A percentile compares a stretch with the other conserved stretches of the same genome.
Conservation (phyloP, 2,797 vertebrate genomes). For the Bucorvus abyssinicus region DNA sequence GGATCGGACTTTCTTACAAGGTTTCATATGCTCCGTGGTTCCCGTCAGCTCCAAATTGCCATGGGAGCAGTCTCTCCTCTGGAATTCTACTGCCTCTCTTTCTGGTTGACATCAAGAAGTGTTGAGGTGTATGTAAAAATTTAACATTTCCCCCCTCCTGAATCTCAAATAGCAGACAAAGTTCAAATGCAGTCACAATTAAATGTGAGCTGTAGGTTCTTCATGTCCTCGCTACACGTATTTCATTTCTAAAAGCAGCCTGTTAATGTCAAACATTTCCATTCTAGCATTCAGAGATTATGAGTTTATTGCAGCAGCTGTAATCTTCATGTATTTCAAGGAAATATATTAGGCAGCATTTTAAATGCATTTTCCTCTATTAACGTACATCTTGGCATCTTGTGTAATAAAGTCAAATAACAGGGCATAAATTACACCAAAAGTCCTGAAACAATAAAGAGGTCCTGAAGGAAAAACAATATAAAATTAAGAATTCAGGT, state of each 20-base stretch:
- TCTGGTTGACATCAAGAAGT: conserved; percentile 22
- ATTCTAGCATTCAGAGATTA: conserved; percentile 48
- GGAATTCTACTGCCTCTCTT: conserved; percentile 3
- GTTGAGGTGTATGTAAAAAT: conserved; percentile 5
- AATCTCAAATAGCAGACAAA: not conserved
- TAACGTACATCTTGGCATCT: conserved; percentile 43
- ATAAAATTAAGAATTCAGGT: not conserved
- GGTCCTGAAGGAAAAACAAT: not conserved
- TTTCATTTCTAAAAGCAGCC: conserved; percentile 60
- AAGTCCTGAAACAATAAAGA: conserved; percentile 3
- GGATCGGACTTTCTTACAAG: not conserved
- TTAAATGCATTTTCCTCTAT: conserved; percentile 48
- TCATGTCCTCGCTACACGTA: not conserved
- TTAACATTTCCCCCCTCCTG: not conserved
- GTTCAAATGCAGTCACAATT: conserved; percentile 7
- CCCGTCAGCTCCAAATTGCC: not conserved
- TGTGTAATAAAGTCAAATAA: conserved; percentile 3
- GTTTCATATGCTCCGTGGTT: not conserved
- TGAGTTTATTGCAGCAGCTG: conserved; percentile 52
- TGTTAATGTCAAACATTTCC: conserved; percentile 63
- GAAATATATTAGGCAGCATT: conserved; percentile 48
- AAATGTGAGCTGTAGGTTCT: not conserved
- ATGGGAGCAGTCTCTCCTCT: not conserved
- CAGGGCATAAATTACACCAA: conserved; percentile 16
- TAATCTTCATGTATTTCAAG: conserved; percentile 34